Base-by-base conservation (phyloP, 1,140 invertebrate species). In the Trypoxylus dichotomus region DNA sequence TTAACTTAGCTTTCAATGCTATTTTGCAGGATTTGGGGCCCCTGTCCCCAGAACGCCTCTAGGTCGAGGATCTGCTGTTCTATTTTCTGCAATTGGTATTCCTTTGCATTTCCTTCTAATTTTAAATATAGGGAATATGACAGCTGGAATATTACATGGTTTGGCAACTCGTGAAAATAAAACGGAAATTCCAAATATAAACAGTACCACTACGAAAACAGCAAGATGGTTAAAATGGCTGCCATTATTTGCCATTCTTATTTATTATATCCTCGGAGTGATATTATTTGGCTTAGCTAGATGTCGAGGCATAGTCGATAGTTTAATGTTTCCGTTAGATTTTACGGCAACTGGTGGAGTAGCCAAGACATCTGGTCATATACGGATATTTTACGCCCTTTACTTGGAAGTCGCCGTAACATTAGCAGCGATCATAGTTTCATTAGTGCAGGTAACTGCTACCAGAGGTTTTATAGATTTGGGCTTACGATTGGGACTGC, bases 321-420 rank as follows among this genome's bases (percentile, higher is more conserved):
- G 88, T 79, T 81, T 91, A 7, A 86, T 93, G 80, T 93, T 93
- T 83, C 91, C 92, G 1, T 81, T 93, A 77, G 91, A 93, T 82
- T 93, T 93, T 79, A 92, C 92, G 3, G 91, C 91, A 1, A 90
- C 90, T 2, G 92, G 92, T 47, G 91, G 91, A 37, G 88, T 92
- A 7, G 91, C 90, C 24, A 88, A 86, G 7, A 91, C 90, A 43
- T 85, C 88, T 19, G 89, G 88, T 19, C 84, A 89, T 68, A 86
- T 92, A 7, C 86, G 91, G 58, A 87, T 92, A n/a, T 83, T 90
- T 2, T 93, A 93, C 81, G 91, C 88, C 1, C 79, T 93, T 2
- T 93, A 92, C 83, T 86, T 93, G 24, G 92, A 93, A 85, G 88
- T 91, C 21, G 91, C 91, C 1, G 91, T 93, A 76, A 88, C 88